phyloP scores from a whole-genome alignment of 2,797 vertebrate species.

The Artibeus jamaicensis region DNA sequence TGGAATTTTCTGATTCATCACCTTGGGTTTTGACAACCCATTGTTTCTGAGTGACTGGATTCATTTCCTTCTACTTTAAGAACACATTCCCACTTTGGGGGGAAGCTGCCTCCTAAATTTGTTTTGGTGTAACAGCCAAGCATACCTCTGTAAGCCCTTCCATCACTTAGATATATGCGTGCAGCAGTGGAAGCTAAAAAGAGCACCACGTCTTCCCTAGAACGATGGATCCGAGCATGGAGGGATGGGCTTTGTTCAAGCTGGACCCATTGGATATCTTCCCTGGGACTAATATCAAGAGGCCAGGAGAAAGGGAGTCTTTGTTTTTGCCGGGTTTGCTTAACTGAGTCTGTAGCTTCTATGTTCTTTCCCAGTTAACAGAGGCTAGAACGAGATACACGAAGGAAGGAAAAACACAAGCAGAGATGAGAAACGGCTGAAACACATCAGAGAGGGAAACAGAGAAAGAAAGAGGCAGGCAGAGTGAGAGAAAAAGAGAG shows the following conservation, averaged over 20 bases:
- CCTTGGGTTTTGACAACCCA: not conserved
- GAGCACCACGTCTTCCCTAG: not conserved
- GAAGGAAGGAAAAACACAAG: not conserved
- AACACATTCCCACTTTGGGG: not conserved
- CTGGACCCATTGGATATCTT: not conserved
- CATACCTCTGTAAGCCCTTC: not conserved
- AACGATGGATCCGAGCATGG: not conserved
- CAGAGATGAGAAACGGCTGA: not conserved
- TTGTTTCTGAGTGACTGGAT: not conserved
- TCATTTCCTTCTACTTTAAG: not conserved
- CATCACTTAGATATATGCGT: too few species aligned
- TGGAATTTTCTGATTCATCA: constrained; percentile 6
- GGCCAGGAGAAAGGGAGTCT: not conserved
- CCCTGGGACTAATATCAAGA: not conserved
- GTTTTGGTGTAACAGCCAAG: not conserved
- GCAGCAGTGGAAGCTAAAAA: not conserved
- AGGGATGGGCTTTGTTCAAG: not conserved
- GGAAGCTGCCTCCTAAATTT: not conserved
- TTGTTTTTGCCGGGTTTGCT: not conserved
- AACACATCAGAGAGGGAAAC: not conserved
- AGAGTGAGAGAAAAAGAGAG: not conserved
- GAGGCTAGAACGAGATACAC: not conserved
- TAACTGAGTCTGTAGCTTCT: not conserved
- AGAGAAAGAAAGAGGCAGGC: not conserved
- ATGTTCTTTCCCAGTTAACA: not conserved